Percentiles rank a stretch among this genome's conserved stretches.
Conservation (phyloP, 92 coral and sea anemone genomes). For the Metridium senile region DNA sequence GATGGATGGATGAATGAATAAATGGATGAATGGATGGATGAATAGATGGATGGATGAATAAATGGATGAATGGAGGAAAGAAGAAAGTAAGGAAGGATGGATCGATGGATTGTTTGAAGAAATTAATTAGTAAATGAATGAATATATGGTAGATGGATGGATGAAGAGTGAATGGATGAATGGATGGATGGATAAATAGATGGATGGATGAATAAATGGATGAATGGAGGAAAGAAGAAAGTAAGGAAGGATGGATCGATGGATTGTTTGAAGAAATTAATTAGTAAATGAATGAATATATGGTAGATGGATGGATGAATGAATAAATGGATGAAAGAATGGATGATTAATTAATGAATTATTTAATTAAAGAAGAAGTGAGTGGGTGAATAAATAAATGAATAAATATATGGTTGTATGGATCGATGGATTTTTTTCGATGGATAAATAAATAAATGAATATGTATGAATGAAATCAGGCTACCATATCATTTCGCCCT, state of each 20-base stretch:
- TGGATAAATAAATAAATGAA: background rate
- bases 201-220: background rate
- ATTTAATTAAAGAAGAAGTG: background rate
- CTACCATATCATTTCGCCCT: no score
- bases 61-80: no score
- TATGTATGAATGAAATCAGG: background rate
- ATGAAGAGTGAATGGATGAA: background rate
- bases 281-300: background rate
- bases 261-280: background rate
- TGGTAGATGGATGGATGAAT: background rate
- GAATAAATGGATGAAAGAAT: background rate
- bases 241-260: background rate
- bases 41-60: no score
- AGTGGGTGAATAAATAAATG: background rate
- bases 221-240: background rate
- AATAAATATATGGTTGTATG: background rate
- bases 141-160: background rate
- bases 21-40: no score
- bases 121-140: background rate
- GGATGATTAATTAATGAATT: background rate
- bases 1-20: no score
- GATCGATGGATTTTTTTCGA: background rate
- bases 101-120: no score
- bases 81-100: no score
- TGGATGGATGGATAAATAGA: background rate